Evolutionary conservation across 35 echinoderm and acorn worm species (phyloP), one percentile per base, ranked within the genome.

Genomic region (Strongylocentrotus purpuratus): DNA sequence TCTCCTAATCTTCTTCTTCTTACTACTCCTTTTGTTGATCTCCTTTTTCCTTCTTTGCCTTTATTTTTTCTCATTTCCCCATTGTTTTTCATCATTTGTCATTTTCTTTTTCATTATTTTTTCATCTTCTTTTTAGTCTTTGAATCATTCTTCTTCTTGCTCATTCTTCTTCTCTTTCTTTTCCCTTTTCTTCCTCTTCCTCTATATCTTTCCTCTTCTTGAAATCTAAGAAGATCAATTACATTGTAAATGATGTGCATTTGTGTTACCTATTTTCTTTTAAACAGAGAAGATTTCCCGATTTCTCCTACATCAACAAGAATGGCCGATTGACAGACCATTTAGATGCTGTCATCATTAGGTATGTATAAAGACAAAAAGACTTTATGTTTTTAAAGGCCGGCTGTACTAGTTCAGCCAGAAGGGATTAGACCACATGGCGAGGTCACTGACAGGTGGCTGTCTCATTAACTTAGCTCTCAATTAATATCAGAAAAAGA

Each of bases 331-430:
- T 99, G 35, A 97, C 98, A 88, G 98, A 99, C 31, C 97, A 98
- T 88, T 89, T 99, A 87, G 98, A 99, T 59, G 97, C 97, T 92
- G 98, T 99, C 15, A 99, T 99, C 15, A 98, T 99, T 14, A 99
- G 97, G 98, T 99, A 78, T n/a, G 50, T 55, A 50, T n/a, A n/a
- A n/a, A n/a, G n/a, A n/a, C n/a, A n/a, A n/a, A n/a, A n/a, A n/a
- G n/a, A n/a, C 47, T 9, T n/a, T n/a, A n/a, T n/a, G n/a, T n/a
- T n/a, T n/a, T n/a, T n/a, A n/a, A n/a, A n/a, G n/a, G n/a, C n/a
- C n/a, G n/a, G n/a, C n/a, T n/a, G n/a, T n/a, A n/a, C n/a, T n/a
- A n/a, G n/a, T n/a, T n/a, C n/a, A n/a, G n/a, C n/a, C n/a, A n/a
- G n/a, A n/a, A n/a, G n/a, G n/a, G n/a, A n/a, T n/a, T n/a, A n/a